A percentile compares a stretch with the other conserved stretches of the same genome.
These are phyloP conservation scores for Aspidoscelis tigris DNA, from an alignment of 2,113 vertebrate species.

Conservation along the genomic window DNA sequence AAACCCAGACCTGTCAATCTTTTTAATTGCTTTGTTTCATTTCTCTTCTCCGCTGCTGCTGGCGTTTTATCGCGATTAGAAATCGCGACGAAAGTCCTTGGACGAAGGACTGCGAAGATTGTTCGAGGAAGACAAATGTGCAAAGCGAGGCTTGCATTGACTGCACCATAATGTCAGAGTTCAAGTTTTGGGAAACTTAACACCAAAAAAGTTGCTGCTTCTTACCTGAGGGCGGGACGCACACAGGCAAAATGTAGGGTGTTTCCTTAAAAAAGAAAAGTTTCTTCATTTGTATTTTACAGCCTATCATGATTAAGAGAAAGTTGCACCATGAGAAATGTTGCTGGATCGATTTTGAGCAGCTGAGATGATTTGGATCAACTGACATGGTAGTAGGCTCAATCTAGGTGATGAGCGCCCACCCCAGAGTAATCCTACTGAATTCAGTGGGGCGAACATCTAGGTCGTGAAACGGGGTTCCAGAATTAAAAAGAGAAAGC, in stretches of 20 bases:
- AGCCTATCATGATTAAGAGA: constrained; percentile 50
- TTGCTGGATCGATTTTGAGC: constrained; percentile 55
- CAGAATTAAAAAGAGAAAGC: neutral
- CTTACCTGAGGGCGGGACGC: constrained; percentile 32
- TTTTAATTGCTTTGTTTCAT: constrained; percentile 91
- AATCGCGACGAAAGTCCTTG: constrained; percentile 80
- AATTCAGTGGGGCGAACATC: neutral
- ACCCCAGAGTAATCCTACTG: neutral
- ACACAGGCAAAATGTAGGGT: constrained; percentile 46
- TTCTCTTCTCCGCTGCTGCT: constrained; percentile 70
- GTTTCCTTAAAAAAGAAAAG: constrained; percentile 47
- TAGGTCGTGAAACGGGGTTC: neutral
- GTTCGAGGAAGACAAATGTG: constrained; percentile 64
- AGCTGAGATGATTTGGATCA: constrained; percentile 45
- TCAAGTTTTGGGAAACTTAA: constrained; percentile 60
- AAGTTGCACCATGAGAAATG: constrained; percentile 54
- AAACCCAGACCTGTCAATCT: constrained; percentile 99
- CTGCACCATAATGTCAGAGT: constrained; percentile 58
- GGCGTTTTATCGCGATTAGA: constrained; percentile 74
- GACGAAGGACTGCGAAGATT: constrained; percentile 74
- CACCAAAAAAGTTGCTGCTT: constrained; percentile 32
- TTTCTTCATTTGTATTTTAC: constrained; percentile 53
- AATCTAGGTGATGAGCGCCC: neutral
- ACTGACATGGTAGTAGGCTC: constrained; percentile 49
- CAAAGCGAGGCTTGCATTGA: constrained; percentile 62